Evolutionary conservation across 2,888 invertebrate genomes (phyloP), one percentile per base, ranked within the genome.

Genomic region (Papilio demoleus): DNA sequence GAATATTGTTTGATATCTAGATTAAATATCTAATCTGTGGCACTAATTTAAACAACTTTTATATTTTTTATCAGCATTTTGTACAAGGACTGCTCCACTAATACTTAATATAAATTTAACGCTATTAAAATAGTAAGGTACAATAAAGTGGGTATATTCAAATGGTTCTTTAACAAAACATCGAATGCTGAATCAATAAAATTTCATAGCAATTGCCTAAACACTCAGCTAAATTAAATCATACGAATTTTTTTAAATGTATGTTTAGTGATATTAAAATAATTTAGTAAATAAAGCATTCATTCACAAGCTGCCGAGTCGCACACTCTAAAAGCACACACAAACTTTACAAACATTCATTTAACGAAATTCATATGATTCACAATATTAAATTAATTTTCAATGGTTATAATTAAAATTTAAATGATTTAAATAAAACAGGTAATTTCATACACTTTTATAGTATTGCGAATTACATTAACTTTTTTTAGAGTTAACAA

Each of bases 41-140:
- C 79, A 88, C 86, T 88, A 90, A 85, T 88, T 92, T 92, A 92
- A 92, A 92, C 92, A 92, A 92, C 92, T 92, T 92, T 92, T 92
- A 92, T 92, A 92, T 92, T 91, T 69, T n/a, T 84, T 80, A 83
- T 82, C 81, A 88, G 87, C 83, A 86, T 83, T 88, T 89, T 88
- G 88, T 89, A 89, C 88, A 89, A 88, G 81, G 80, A 84, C 83
- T 82, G 83, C 81, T 83, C 80, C 76, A 77, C 81, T 86, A 85
- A 81, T 81, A 81, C 79, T 76, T 79, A 79, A 81, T 81, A 79
- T 78, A 81, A 79, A 80, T 77, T 74, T 76, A 81, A 74, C 72
- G 78, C 79, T 77, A 76, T 76, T 78, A 78, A 72, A 75, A 77
- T 81, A 81, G 79, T 80, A 83, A 78, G 81, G 81, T 82, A 86